Evolutionary conservation across 2,888 invertebrate species (phyloP), one percentile per base, ranked within the genome.

Genomic region (Rhagium mordax): DNA sequence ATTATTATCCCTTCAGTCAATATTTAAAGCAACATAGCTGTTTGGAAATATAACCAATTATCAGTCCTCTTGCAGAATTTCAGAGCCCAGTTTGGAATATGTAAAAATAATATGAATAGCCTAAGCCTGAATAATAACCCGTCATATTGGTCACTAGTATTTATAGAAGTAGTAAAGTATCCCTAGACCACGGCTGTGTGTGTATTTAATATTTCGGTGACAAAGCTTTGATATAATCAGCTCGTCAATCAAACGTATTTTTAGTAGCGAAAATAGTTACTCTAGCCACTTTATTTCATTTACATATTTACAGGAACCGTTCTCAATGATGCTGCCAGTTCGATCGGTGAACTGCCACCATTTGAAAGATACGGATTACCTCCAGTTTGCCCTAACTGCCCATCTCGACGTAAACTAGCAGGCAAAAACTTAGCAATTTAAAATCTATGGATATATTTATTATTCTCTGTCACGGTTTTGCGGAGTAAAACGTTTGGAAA

Each of bases 401-500:
- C 55, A 15, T 27, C 55, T 4, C 41, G 41, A n/a, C 41, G 41
- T 41, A 41, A 41, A 41, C 41, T 41, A 27, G 27, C 55, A 15
- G 24, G 55, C 41, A 33, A 70, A 72, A 70, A 71, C 70, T 67
- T 59, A 48, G 49, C 59, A 27, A 57, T 57, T 57, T 57, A 57
- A 57, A 57, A 57, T 57, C 62, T 62, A 48, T 24, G 49, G 62
- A 71, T 74, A 72, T 74, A 79, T 78, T 79, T 75, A 75, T 76
- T 75, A 78, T 77, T 74, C 75, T 69, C 76, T 75, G 78, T 77
- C 77, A 74, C 74, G 72, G 71, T 47, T 61, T 49, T 59, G 68
- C 71, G 65, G 64, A 70, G 74, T 72, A 72, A 75, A 78, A 74
- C 75, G 78, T 72, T 74, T 60, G 76, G 76, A 78, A 81, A 80